These are phyloP conservation scores for Pseudotriccus pelzelni DNA, from an alignment of 2,797 vertebrate genomes.

Conservation along the genomic window DNA sequence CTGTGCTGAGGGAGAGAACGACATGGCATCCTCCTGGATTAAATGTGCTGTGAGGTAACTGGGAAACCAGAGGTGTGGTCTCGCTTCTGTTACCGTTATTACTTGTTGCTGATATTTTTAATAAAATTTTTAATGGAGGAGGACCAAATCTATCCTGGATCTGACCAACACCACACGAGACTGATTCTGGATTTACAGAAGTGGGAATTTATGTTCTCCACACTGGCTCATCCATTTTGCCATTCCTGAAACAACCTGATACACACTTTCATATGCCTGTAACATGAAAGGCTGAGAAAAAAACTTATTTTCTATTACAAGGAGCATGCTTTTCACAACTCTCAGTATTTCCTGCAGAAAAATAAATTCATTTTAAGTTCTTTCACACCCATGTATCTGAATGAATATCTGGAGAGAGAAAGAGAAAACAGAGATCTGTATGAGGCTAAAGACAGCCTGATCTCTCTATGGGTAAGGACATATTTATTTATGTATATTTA, in stretches of 20 bases:
- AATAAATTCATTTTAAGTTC: neutral
- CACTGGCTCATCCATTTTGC: neutral
- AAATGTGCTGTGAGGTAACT: accelerated
- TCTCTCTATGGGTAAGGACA: neutral
- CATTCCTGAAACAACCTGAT: neutral
- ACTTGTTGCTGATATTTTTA: neutral
- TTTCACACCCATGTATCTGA: neutral
- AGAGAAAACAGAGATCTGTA: neutral
- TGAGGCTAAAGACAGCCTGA: neutral
- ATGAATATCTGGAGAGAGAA: neutral
- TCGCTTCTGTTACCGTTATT: neutral
- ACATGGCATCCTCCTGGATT: neutral
- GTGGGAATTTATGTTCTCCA: neutral
- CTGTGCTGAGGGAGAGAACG: neutral
- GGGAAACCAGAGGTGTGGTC: neutral
- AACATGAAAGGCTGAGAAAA: neutral
- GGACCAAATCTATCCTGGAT: neutral
- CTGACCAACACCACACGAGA: neutral
- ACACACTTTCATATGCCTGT: neutral
- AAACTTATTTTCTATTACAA: neutral
- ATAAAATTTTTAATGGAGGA: neutral
- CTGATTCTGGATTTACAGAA: neutral
- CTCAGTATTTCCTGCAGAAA: neutral
- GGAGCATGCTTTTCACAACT: neutral
- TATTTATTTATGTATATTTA: neutral